A percentile compares a stretch with the other conserved stretches of the same genome.
These are phyloP conservation scores for Drosophila infuscata DNA, from an alignment of 2,888 invertebrate genomes.

Conservation along the genomic window DNA sequence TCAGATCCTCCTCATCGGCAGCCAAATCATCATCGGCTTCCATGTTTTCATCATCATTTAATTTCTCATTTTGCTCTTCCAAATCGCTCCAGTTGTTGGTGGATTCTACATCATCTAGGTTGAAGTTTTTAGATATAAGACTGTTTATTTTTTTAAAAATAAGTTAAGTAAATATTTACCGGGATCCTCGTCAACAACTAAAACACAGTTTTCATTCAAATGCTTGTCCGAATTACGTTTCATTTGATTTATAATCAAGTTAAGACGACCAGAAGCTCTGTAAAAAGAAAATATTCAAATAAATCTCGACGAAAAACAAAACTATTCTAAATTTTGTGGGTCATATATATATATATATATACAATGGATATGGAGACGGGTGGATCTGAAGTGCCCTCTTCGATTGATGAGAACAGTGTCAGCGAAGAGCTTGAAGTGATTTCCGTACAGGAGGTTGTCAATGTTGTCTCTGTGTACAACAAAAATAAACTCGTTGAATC, in stretches of 20 bases:
- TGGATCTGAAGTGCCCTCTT: background rate
- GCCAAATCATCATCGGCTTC: slow-evolving; percentile 73
- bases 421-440: background rate
- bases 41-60: slow-evolving; percentile 38
- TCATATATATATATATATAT: background rate
- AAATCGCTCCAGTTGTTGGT: slow-evolving; percentile 64
- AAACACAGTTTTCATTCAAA: slow-evolving; percentile 77
- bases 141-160: background rate
- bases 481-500: slow-evolving; percentile 4
- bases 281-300: slow-evolving; percentile 33
- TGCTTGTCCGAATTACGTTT: slow-evolving; percentile 80
- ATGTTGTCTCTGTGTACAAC: background rate
- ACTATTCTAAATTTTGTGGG: slow-evolving; percentile 8
- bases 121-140: background rate
- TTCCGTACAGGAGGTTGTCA: background rate
- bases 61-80: slow-evolving; percentile 42
- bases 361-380: background rate
- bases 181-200: slow-evolving; percentile 81
- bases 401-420: background rate
- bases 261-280: slow-evolving; percentile 83
- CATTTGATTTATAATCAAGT: slow-evolving; percentile 84
- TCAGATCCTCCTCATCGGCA: slow-evolving; percentile 55
- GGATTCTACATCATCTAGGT: slow-evolving; percentile 43
- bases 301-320: background rate
- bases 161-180: slow-evolving; percentile 59